These are phyloP conservation scores for Propithecus perrieri DNA, from an alignment of 2,797 vertebrate species.

Conservation along the genomic window DNA sequence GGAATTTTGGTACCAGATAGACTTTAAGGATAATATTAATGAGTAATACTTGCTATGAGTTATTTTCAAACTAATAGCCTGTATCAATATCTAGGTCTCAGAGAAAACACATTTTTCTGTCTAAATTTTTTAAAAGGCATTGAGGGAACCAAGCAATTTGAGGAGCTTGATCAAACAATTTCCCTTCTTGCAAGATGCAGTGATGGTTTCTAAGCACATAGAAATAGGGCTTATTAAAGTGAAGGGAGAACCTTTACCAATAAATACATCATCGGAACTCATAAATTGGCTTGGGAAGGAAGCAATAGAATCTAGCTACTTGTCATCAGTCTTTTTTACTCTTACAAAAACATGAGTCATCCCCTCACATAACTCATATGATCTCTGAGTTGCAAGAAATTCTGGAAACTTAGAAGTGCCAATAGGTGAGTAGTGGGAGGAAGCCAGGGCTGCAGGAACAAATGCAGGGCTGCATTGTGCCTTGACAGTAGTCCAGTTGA, in stretches of 20 bases:
- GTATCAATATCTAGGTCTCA: background rate
- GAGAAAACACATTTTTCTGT: constrained; percentile 1
- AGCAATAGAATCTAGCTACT: background rate
- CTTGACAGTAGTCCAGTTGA: background rate
- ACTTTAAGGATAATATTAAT: background rate
- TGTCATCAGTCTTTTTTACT: constrained; percentile 34
- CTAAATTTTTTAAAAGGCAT: background rate
- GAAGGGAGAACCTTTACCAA: background rate
- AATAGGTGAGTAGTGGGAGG: background rate
- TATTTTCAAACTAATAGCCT: constrained; percentile 28
- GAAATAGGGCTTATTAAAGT: constrained; percentile 18
- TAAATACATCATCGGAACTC: background rate
- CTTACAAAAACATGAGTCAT: constrained; percentile 27
- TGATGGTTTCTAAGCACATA: background rate
- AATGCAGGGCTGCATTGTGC: background rate
- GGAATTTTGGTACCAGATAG: background rate
- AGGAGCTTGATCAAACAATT: constrained; percentile 13
- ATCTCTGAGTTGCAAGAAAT: constrained; percentile 22
- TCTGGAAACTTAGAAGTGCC: background rate
- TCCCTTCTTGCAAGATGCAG: background rate
- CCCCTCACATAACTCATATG: background rate
- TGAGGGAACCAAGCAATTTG: background rate
- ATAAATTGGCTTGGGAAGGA: constrained; percentile 26
- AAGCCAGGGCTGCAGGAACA: background rate
- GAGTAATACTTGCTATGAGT: background rate